A percentile compares a stretch with the other conserved stretches of the same genome.
phyloP scores from a whole-genome alignment of 2,888 invertebrate genomes.

The Sthenelais limicola region DNA sequence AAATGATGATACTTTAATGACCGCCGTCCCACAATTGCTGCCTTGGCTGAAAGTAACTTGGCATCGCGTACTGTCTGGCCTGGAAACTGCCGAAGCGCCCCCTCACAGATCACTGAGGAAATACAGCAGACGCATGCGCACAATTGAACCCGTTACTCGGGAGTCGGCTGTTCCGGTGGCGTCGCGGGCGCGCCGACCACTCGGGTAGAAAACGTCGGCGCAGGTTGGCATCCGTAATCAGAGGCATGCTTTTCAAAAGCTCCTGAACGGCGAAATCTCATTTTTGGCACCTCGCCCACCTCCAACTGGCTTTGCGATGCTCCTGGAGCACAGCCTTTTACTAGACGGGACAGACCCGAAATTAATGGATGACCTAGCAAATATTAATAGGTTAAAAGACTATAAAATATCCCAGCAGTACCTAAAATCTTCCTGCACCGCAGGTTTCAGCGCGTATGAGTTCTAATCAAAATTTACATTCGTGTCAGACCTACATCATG shows the following conservation, averaged over 20 bases:
- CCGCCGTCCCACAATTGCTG: slow-evolving; percentile 1
- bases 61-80: slow-evolving; percentile 8
- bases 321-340: too few species aligned
- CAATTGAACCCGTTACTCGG: slow-evolving; percentile 29
- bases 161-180: background rate
- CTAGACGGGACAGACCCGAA: too few species aligned
- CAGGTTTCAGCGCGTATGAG: too few species aligned
- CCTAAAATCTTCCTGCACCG: too few species aligned
- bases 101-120: slow-evolving; percentile 36
- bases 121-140: slow-evolving; percentile 23
- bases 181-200: background rate
- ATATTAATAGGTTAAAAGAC: too few species aligned
- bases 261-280: slow-evolving; percentile 10
- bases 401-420: too few species aligned
- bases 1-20: slow-evolving; percentile 33
- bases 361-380: too few species aligned
- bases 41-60: slow-evolving; percentile 17
- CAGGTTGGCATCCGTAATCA: slow-evolving; percentile 25
- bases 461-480: too few species aligned
- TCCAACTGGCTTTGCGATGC: too few species aligned
- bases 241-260: slow-evolving; percentile 10
- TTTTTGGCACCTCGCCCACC: too few species aligned
- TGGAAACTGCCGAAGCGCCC: slow-evolving; percentile 18
- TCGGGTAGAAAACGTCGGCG: slow-evolving; percentile 14
- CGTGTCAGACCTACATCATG: too few species aligned